phyloP scores from a whole-genome alignment of 2,797 vertebrate species.

The Hybognathus amarus region DNA sequence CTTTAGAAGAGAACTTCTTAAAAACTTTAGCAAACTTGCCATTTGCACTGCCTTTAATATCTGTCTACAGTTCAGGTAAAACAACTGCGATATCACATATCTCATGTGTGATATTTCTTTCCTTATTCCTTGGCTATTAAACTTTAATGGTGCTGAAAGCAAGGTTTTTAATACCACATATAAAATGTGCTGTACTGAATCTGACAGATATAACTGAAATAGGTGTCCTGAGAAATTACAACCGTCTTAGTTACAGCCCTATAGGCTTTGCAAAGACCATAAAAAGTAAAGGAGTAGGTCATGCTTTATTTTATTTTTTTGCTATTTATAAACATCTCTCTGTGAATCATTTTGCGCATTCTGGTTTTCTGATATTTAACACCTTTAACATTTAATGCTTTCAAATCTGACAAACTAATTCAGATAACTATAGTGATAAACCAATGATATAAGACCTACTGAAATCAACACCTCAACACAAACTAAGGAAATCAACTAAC shows the following conservation, averaged over 20 bases:
- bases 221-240: background rate
- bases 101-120: conserved; percentile 1
- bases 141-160: background rate
- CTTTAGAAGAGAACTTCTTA: background rate
- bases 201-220: conserved; percentile 1
- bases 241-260: background rate
- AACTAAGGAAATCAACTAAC: background rate
- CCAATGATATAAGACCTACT: background rate
- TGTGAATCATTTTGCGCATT: background rate
- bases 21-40: background rate
- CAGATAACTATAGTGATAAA: background rate
- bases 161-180: conserved; percentile 17
- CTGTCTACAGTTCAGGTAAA: background rate
- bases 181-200: conserved; percentile 3
- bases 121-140: background rate
- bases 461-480: background rate
- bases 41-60: background rate
- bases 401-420: background rate
- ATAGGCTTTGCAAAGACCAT: background rate
- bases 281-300: background rate
- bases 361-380: background rate
- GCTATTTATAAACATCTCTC: background rate
- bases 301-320: background rate
- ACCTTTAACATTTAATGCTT: background rate
- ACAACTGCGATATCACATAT: background rate